Evolutionary conservation across 2,888 invertebrate species (phyloP).

Genomic region (Caenorhabditis afra): DNA sequence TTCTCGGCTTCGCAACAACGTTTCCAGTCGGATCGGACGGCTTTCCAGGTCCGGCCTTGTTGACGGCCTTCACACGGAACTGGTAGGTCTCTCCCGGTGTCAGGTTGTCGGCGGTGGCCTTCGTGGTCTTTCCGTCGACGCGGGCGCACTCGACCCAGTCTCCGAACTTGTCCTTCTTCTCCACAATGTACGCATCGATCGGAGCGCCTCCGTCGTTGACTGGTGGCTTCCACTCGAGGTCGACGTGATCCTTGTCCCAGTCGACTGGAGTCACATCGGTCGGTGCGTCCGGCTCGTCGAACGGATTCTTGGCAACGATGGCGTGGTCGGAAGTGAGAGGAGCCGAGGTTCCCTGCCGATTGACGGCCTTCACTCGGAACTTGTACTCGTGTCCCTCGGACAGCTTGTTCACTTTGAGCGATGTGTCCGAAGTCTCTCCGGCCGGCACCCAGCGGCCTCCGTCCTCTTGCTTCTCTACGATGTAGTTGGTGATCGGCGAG

Average conservation of each 20-base stretch:
- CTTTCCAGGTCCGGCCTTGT: conserved; percentile 90
- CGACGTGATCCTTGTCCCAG: conserved; percentile 96
- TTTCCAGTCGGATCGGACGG: conserved; percentile 91
- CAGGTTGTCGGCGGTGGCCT: conserved; percentile 88
- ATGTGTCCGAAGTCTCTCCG: conserved; percentile 79
- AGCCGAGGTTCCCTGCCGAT: conserved; percentile 92
- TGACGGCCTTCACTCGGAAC: conserved; percentile 93
- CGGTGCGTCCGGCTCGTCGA: conserved; percentile 81
- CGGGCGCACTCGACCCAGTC: conserved; percentile 79
- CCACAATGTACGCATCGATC: conserved; percentile 83
- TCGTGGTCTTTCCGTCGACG: conserved; percentile 77
- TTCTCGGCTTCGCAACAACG: conserved; percentile 87
- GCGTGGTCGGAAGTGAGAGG: conserved; percentile 89
- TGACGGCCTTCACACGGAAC: conserved; percentile 86
- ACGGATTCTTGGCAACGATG: conserved; percentile 95
- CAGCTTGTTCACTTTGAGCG: conserved; percentile 86
- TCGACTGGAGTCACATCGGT: conserved; percentile 85
- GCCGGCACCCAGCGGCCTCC: conserved; percentile 80
- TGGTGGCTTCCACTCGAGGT: conserved; percentile 96
- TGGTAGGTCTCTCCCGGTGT: conserved; percentile 94
- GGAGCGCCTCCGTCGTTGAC: conserved; percentile 93
- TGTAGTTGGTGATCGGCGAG: conserved; percentile 91
- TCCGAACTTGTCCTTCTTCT: conserved; percentile 81
- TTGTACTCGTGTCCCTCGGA: conserved; percentile 95
- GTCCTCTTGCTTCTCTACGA: conserved; percentile 88